A percentile compares a stretch with the other conserved stretches of the same genome.
These are phyloP conservation scores for Syrista parreyssii DNA, from an alignment of 2,888 invertebrate genomes.

Conservation along the genomic window DNA sequence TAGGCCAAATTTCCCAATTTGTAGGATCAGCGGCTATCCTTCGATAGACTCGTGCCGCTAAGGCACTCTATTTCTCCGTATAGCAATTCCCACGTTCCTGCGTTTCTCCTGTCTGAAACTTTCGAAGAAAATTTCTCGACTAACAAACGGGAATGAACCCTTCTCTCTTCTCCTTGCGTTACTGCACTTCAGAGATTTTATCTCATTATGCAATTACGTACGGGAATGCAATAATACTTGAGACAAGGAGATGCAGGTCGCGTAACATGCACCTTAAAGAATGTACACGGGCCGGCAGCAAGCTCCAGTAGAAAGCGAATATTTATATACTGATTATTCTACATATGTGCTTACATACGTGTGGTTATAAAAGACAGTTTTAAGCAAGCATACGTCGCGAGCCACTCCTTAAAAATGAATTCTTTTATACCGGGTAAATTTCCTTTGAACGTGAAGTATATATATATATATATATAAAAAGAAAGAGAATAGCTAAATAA, in stretches of 20 bases:
- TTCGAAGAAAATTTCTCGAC: neutral
- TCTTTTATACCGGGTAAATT: neutral
- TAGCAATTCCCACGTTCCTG: neutral
- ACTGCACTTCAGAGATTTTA: neutral
- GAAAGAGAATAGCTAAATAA: neutral
- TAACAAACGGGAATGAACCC: neutral
- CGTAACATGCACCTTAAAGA: conserved; percentile 28
- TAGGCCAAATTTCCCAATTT: neutral
- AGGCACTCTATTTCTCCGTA: neutral
- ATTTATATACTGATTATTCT: conserved; percentile 37
- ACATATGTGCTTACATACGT: neutral
- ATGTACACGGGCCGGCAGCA: conserved; percentile 17
- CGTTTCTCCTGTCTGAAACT: neutral
- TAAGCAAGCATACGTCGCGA: neutral
- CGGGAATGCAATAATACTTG: conserved; percentile 28
- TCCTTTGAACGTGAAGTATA: neutral
- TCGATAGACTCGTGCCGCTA: neutral
- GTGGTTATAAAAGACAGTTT: neutral
- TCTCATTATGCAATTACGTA: conserved; percentile 9
- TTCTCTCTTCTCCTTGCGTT: neutral
- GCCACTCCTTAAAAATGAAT: neutral
- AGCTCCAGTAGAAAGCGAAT: conserved; percentile 53
- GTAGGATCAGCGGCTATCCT: neutral
- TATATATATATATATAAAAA: neutral
- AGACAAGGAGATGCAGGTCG: conserved; percentile 29